Conservation (phyloP, 1,140 invertebrate species). For the Aradophagus sp. region DNA sequence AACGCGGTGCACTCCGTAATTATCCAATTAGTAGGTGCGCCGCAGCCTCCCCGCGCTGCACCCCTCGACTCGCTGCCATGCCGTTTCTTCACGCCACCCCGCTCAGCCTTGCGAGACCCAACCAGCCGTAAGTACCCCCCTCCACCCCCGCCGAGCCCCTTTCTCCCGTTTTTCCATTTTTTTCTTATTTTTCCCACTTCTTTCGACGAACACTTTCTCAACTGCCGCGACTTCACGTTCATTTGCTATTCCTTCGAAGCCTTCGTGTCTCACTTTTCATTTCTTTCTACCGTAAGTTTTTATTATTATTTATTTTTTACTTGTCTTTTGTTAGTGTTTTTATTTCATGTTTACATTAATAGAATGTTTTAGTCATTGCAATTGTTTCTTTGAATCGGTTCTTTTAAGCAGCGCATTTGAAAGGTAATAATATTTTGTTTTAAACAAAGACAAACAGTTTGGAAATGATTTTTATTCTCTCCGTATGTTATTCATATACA, state of each 20-base stretch:
- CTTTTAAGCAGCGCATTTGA: no score
- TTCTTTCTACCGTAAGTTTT: constrained; percentile 5
- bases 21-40: constrained; percentile 74
- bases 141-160: constrained; percentile 26
- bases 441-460: no score
- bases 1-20: constrained; percentile 72
- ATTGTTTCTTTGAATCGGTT: no score
- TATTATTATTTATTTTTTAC: constrained; percentile 23
- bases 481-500: no score
- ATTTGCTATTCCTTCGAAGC: constrained; percentile 11
- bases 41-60: constrained; percentile 25
- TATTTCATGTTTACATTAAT: no score
- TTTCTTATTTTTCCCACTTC: constrained; percentile 25
- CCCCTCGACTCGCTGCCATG: not conserved
- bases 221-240: constrained; percentile 10
- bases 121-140: constrained; percentile 30
- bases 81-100: constrained; percentile 3
- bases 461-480: no score
- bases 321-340: no score
- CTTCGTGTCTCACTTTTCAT: constrained; percentile 14
- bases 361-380: no score
- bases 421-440: no score
- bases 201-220: constrained; percentile 24
- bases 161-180: constrained; percentile 16
- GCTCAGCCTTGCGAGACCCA: constrained; percentile 21